Percentiles rank a stretch among this genome's conserved stretches.
Evolutionary conservation across 2,797 vertebrate species (phyloP).

Genomic region (Eulemur albifrons): DNA sequence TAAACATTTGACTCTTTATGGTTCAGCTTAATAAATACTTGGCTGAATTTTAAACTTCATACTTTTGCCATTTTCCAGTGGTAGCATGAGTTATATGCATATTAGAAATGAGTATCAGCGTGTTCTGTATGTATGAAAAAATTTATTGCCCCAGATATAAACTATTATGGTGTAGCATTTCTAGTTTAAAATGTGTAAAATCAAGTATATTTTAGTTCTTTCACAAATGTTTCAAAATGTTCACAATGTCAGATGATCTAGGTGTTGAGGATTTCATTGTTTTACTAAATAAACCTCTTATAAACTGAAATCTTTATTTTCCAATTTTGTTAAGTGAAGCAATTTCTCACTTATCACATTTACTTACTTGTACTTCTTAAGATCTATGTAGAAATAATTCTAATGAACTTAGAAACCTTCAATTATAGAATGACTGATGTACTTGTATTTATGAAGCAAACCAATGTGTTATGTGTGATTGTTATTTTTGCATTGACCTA

Average conservation of each 20-base stretch:
- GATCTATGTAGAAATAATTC: constrained; percentile 16
- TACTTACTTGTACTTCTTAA: not conserved
- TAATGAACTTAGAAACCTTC: not conserved
- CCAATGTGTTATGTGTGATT: constrained; percentile 23
- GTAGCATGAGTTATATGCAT: not conserved
- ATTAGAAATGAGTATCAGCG: not conserved
- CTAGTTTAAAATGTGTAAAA: not conserved
- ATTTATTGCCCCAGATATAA: not conserved
- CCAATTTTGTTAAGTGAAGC: not conserved
- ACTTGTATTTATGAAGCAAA: constrained; percentile 17
- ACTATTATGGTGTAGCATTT: not conserved
- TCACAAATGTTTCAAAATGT: not conserved
- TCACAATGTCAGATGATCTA: not conserved
- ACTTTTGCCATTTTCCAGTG: not conserved
- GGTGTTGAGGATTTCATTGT: not conserved
- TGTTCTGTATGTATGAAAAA: not conserved
- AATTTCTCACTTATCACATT: not conserved
- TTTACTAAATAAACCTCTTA: constrained; percentile 38
- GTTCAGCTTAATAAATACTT: not conserved
- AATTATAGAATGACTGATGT: not conserved
- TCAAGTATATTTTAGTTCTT: not conserved
- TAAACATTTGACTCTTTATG: not conserved
- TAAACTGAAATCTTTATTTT: not conserved
- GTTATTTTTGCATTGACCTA: constrained; percentile 60
- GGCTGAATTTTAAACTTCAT: not conserved